Evolutionary conservation across 2,888 invertebrate species (phyloP).

Genomic region (Folsomia candida): DNA sequence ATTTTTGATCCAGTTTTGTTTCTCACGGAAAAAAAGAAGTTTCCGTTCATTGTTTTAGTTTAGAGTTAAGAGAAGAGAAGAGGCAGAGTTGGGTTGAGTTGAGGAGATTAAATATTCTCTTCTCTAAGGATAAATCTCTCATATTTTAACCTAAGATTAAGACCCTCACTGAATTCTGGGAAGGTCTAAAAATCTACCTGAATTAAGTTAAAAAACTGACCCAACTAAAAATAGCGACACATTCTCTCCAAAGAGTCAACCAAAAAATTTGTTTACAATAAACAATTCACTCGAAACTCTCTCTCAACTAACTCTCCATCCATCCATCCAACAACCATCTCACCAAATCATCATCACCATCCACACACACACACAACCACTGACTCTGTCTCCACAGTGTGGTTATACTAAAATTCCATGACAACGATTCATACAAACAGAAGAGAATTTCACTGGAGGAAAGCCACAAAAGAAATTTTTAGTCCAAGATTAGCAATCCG

Average conservation of each 20-base stretch:
- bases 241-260: no score
- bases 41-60: background rate
- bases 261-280: background rate
- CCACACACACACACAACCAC: no score
- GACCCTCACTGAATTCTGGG: background rate
- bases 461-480: background rate
- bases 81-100: background rate
- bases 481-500: background rate
- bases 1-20: background rate
- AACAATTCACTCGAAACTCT: background rate
- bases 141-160: background rate
- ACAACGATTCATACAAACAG: no score
- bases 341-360: no score
- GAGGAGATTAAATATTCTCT: no score
- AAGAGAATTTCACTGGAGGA: background rate
- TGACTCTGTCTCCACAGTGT: no score
- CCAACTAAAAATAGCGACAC: no score
- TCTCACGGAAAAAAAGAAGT: background rate
- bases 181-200: no score
- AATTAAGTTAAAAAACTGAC: no score
- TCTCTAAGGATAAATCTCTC: background rate
- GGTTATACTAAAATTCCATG: no score
- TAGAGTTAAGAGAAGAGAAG: background rate
- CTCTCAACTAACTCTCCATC: background rate
- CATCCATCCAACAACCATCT: no score